phyloP scores from a whole-genome alignment of 2,113 vertebrate genomes.

The Ifrita kowaldi region DNA sequence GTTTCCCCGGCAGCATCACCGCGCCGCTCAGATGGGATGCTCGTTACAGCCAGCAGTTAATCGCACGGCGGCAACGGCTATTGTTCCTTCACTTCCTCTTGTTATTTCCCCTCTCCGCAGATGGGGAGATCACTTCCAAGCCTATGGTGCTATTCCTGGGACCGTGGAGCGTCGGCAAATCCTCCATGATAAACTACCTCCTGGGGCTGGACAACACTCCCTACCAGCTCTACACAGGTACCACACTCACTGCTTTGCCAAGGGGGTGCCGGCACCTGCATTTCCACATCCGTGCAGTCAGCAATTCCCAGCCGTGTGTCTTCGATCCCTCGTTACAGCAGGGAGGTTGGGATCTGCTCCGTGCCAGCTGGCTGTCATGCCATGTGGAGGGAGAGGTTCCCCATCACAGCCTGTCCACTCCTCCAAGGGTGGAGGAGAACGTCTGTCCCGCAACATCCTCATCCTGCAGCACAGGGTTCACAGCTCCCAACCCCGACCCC shows the following conservation, averaged over 20 bases:
- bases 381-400: neutral
- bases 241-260: neutral
- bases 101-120: slow-evolving; percentile 71
- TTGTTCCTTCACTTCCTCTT: slow-evolving; percentile 33
- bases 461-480: neutral
- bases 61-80: neutral
- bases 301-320: fast-evolving
- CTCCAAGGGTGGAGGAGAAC: neutral
- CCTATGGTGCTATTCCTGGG: slow-evolving; percentile 98
- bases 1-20: neutral
- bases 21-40: neutral
- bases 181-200: slow-evolving; percentile 99
- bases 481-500: fast-evolving
- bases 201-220: slow-evolving; percentile 88
- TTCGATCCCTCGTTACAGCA: fast-evolving
- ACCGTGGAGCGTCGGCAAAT: slow-evolving; percentile 98
- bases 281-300: fast-evolving
- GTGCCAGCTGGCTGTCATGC: fast-evolving
- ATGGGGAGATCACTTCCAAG: slow-evolving; percentile 98
- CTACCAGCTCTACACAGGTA: slow-evolving; percentile 97
- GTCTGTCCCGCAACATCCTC: neutral
- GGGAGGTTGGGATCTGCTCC: neutral
- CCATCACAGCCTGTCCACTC: too few relatives aligned
- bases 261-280: neutral
- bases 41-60: neutral